Base-by-base conservation (phyloP, 1,140 invertebrate species). In the Thalassaphorura encarpata region DNA sequence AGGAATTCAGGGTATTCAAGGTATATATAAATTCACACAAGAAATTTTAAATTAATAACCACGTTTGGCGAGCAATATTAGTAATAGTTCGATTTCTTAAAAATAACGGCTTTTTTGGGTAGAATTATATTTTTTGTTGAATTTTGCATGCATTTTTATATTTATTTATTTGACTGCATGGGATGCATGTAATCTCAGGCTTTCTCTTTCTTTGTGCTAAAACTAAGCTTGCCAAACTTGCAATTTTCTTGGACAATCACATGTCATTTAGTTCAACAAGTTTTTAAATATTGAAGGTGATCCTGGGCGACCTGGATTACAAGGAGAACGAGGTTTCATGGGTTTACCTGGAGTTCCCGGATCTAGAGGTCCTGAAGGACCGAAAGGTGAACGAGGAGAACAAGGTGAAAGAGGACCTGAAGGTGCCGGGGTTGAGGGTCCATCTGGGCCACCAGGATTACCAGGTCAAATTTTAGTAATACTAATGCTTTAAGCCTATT, bases 331-430 rank as follows among this genome's bases (percentile, higher is more conserved):
- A 46, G 85, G 84, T 18, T 82, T 81, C 60, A 73, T 78, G 3
- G 84, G 84, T 18, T 71, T 81, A 47, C 48, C 48, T n/a, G 63
- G 63, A 29, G 51, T 61, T 28, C 59, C 57, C 27, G 59, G 60
- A 28, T 40, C 59, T 41, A 28, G 54, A 59, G 57, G 84, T 23
- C 71, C 69, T 15, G 67, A 71, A 11, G 84, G 84, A 6, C 62
- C 66, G 8, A 63, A 70, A 41, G 83, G 84, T 1, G 77, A 80
- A 63, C 75, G 78, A 60, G 84, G 84, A 0, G 83, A 84, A 50
- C 84, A 83, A 66, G 84, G 84, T 1, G 83, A 85, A 6, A 68
- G 78, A 67, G 84, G 84, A 1, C 69, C 71, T 0, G 78, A 84
- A 68, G 83, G 83, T 1, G 63, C 82, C 33, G 82, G 82, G 0